Percentiles rank a stretch among this genome's conserved stretches.
These are phyloP conservation scores for Plusia festucae DNA, from an alignment of 2,888 invertebrate species.

Conservation along the genomic window DNA sequence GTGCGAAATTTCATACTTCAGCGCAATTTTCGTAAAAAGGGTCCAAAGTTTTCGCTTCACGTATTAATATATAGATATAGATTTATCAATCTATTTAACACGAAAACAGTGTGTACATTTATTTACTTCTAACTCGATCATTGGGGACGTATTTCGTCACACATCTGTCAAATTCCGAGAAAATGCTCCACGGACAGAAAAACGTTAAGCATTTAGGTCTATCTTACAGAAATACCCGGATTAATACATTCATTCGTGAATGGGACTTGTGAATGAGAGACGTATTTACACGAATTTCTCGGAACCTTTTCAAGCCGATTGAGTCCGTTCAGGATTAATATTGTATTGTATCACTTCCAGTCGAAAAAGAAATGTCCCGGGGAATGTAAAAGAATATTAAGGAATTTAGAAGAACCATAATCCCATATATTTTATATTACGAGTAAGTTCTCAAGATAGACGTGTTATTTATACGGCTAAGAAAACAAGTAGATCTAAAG, in stretches of 20 bases:
- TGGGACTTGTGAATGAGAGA: conserved; percentile 1
- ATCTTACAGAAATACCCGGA: not conserved
- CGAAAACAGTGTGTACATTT: not conserved
- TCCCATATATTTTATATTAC: not conserved
- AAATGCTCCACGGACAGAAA: conserved; percentile 2
- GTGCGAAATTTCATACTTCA: no score
- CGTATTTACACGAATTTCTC: conserved; percentile 21
- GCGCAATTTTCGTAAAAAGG: no score
- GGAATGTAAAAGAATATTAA: not conserved
- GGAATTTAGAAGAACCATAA: not conserved
- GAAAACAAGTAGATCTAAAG: no score
- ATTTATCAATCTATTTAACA: not conserved
- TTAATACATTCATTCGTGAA: conserved; percentile 7
- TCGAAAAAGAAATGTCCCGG: not conserved
- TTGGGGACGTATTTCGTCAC: not conserved
- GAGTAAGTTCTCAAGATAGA: not conserved
- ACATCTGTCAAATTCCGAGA: conserved; percentile 10
- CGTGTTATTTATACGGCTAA: not conserved
- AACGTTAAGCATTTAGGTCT: not conserved
- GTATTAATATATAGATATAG: no score
- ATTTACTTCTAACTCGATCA: not conserved
- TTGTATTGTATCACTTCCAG: conserved; percentile 9
- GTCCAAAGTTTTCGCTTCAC: no score
- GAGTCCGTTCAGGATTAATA: conserved; percentile 19
- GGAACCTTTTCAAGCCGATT: conserved; percentile 7